Conservation (phyloP, 2,797 vertebrate genomes). For the Falco cherrug region DNA sequence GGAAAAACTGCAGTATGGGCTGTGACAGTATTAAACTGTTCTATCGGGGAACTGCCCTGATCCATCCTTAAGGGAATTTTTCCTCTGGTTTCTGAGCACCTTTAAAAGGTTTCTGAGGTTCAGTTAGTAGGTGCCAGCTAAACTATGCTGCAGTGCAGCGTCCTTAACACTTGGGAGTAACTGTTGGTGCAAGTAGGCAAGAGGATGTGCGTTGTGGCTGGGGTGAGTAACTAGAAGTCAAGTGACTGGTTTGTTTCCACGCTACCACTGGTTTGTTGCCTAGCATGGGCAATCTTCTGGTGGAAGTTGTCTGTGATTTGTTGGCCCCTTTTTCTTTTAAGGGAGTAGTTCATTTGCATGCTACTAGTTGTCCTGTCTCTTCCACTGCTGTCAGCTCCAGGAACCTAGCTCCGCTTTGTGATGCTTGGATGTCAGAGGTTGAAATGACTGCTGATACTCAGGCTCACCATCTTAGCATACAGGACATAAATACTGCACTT, state of each 20-base stretch:
- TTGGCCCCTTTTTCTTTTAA: neutral
- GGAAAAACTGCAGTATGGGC: neutral
- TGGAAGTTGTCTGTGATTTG: neutral
- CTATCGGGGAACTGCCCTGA: neutral
- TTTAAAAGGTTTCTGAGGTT: neutral
- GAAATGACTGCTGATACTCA: neutral
- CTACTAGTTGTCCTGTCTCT: neutral
- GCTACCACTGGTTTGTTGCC: neutral
- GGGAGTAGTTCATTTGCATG: neutral
- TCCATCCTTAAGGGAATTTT: neutral
- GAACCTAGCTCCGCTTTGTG: neutral
- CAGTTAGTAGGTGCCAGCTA: neutral
- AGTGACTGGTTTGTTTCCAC: neutral
- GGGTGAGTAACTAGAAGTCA: slow-evolving; percentile 31
- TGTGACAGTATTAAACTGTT: neutral
- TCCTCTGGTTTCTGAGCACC: neutral
- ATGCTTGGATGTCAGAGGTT: neutral
- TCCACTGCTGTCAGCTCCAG: neutral
- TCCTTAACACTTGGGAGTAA: neutral
- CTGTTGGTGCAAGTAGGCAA: neutral
- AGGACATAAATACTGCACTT: neutral
- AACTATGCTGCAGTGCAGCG: neutral
- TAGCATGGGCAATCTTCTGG: neutral
- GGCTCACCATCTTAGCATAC: neutral
- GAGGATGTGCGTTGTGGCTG: neutral